phyloP scores from a whole-genome alignment of 2,888 invertebrate genomes.

The Trisateles emortualis region DNA sequence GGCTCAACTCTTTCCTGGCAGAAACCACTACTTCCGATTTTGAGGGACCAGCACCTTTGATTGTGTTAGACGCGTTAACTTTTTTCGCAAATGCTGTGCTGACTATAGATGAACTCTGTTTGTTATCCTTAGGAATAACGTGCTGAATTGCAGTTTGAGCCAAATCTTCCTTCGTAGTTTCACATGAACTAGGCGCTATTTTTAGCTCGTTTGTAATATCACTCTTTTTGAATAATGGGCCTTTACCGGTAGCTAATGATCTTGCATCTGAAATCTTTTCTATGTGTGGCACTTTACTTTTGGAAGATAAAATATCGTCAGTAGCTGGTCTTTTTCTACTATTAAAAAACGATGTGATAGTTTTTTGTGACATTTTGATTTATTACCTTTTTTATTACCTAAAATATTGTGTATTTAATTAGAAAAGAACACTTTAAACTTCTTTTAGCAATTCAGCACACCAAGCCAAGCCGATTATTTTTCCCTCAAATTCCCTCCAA shows the following conservation, averaged over 20 bases:
- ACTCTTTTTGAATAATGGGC: conserved; percentile 40
- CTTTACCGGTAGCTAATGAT: conserved; percentile 53
- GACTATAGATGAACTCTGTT: conserved; percentile 22
- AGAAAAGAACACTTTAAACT: too few relatives aligned
- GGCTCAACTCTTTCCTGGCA: conserved; percentile 88
- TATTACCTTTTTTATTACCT: not conserved
- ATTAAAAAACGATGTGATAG: conserved; percentile 91
- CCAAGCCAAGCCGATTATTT: not conserved
- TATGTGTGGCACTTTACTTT: conserved; percentile 81
- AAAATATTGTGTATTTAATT: not conserved
- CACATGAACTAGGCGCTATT: conserved; percentile 23
- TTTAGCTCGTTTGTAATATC: conserved; percentile 33
- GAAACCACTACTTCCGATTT: conserved; percentile 76
- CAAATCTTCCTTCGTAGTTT: conserved; percentile 14
- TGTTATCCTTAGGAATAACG: conserved; percentile 18
- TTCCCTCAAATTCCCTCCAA: conserved; percentile 59
- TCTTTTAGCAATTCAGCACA: not conserved
- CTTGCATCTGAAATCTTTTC: conserved; percentile 61
- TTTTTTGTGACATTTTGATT: conserved; percentile 90
- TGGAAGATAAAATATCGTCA: conserved; percentile 87
- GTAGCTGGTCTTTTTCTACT: conserved; percentile 91
- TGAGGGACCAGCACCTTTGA: conserved; percentile 48
- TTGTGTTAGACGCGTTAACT: conserved; percentile 63
- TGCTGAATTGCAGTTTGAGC: conserved; percentile 13
- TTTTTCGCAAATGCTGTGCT: conserved; percentile 68